Evolutionary conservation across 2,113 vertebrate genomes (phyloP).

Genomic region (Gnathonemus longibarbis): DNA sequence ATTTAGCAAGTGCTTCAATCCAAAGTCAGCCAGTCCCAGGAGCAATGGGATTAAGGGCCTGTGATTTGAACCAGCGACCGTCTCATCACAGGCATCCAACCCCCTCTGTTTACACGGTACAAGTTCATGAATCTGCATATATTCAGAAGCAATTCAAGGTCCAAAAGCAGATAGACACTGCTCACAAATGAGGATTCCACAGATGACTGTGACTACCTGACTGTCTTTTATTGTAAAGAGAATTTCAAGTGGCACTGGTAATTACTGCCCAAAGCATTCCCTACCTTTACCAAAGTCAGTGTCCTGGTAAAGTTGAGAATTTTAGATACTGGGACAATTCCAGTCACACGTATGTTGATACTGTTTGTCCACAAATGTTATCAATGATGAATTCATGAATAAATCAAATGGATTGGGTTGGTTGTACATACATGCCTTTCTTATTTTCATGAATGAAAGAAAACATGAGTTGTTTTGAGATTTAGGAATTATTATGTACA

Average conservation of each 20-base stretch:
- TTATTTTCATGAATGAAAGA: conserved; percentile 22
- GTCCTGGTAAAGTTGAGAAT: conserved; percentile 28
- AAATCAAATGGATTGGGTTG: conserved; percentile 43
- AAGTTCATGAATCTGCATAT: background rate
- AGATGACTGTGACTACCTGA: background rate
- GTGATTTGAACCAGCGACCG: background rate
- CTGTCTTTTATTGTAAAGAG: background rate
- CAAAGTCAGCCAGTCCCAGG: background rate
- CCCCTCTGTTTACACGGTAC: background rate
- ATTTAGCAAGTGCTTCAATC: background rate
- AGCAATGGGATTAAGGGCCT: background rate
- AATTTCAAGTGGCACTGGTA: background rate
- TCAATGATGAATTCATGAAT: conserved; percentile 31
- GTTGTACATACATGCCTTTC: conserved; percentile 30
- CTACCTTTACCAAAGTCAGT: conserved; percentile 40
- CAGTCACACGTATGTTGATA: conserved; percentile 16
- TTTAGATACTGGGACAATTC: conserved; percentile 25
- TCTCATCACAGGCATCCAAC: background rate
- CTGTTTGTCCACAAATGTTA: background rate
- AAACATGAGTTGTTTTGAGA: background rate
- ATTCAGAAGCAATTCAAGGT: background rate
- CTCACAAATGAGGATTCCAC: background rate
- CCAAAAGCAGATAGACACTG: background rate
- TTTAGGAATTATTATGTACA: background rate
- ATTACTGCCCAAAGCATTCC: background rate